Evolutionary conservation across 2,797 vertebrate species (phyloP), one percentile per base, ranked within the genome.

Genomic region (Chrosomus eos): DNA sequence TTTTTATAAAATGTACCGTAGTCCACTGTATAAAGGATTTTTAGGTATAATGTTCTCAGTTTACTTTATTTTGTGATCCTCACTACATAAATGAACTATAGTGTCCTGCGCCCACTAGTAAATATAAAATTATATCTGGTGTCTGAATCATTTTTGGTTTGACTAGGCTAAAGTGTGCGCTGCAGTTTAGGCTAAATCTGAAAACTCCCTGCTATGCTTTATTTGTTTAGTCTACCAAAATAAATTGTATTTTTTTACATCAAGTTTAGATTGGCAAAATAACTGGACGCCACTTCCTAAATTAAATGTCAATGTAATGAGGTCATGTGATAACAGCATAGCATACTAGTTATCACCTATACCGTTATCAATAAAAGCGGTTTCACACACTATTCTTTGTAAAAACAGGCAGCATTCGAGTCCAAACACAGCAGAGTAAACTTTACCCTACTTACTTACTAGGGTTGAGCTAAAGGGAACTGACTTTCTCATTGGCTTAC

Each of bases 391-490:
- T 43, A 16, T 10, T 62, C 51, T 36, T 10, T 40, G 26, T 21
- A 62, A n/a, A 45, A 45, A 60, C 3, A 82, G 26, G 7, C 26
- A 43, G 19, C 43, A 19, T 7, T 71, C 10, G 36, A 23, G 68
- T 72, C 53, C 53, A 38, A 55, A 81, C 67, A 58, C 7, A 16
- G 7, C 11, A 8, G 33, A 58, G 80, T 62, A 73, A 62, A 62
- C 80, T 82, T 82, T 82, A 82, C 80, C 38, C 68, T 73, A 82
- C 68, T n/a, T 73, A 82, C 68, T n/a, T 82, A n/a, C 26, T 55
- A 31, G 7, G 53, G 38, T 48, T 45, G n/a, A 60, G 36, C 66
- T 3, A 4, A 72, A 74, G 23, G 5, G 23, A 75, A 51, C 13
- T 9, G 14, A 73, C 38, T 70, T 28, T 1, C 53, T 62, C 45